phyloP scores from a whole-genome alignment of 2,888 invertebrate species.

The Lithosia quadra region DNA sequence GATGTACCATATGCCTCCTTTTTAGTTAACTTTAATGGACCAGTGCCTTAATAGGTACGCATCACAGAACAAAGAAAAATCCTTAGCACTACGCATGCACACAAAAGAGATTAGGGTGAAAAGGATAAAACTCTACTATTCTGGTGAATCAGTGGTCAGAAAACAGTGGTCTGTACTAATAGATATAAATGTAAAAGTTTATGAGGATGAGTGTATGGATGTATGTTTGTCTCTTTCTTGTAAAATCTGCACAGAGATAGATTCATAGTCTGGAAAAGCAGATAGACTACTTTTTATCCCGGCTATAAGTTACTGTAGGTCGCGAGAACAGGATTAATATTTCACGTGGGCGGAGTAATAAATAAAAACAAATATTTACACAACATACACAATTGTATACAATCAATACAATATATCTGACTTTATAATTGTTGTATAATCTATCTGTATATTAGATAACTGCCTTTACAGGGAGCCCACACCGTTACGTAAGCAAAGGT shows the following conservation, averaged over 20 bases:
- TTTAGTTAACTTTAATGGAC: too few species aligned
- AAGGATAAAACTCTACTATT: too few species aligned
- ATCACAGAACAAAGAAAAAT: too few species aligned
- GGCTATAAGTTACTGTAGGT: background rate
- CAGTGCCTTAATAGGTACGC: too few species aligned
- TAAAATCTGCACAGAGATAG: background rate
- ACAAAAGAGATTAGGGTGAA: too few species aligned
- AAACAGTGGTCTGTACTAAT: too few species aligned
- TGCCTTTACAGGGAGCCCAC: slow-evolving; percentile 40
- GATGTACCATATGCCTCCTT: too few species aligned
- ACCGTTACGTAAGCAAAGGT: slow-evolving; percentile 58
- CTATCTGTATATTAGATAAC: background rate
- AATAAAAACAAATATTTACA: background rate
- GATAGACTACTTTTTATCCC: background rate
- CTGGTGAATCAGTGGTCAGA: too few species aligned
- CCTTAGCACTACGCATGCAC: too few species aligned
- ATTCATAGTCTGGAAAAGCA: background rate
- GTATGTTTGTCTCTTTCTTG: background rate
- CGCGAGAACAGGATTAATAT: background rate
- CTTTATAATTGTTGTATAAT: background rate
- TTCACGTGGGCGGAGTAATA: background rate
- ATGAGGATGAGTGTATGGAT: background rate
- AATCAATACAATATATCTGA: slow-evolving; percentile 2
- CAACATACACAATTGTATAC: too few species aligned
- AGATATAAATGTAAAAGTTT: background rate